phyloP scores from a whole-genome alignment of 2,888 invertebrate species.

The Oeneis ivallda region DNA sequence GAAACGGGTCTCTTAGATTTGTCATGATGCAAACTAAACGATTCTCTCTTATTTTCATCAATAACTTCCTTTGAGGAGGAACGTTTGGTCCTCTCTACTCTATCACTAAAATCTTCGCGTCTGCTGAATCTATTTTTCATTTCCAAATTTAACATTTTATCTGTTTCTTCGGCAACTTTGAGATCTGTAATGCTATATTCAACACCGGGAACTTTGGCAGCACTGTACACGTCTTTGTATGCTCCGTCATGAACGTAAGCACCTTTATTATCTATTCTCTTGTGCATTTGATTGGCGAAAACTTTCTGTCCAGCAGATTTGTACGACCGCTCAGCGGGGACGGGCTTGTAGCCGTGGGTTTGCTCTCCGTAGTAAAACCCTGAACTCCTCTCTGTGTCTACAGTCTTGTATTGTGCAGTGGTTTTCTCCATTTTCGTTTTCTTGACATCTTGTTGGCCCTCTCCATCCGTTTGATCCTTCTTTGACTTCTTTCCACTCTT shows the following conservation, averaged over 20 bases:
- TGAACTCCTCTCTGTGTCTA: conserved; percentile 58
- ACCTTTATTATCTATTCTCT: conserved; percentile 77
- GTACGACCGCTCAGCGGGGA: conserved; percentile 70
- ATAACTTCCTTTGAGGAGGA: conserved; percentile 67
- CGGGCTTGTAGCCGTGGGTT: conserved; percentile 63
- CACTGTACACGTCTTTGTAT: conserved; percentile 75
- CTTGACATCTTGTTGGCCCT: conserved; percentile 66
- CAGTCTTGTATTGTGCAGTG: conserved; percentile 62
- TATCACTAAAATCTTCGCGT: conserved; percentile 68
- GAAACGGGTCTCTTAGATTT: conserved; percentile 67
- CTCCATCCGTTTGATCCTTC: conserved; percentile 74
- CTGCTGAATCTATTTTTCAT: conserved; percentile 68
- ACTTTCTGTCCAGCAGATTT: conserved; percentile 75
- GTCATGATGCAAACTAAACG: conserved; percentile 63
- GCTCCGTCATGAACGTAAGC: conserved; percentile 76
- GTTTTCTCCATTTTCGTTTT: conserved; percentile 67
- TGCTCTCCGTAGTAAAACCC: conserved; percentile 51
- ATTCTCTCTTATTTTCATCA: conserved; percentile 65
- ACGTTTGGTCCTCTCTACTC: conserved; percentile 53
- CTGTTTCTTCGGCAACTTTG: conserved; percentile 77
- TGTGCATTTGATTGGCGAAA: conserved; percentile 77
- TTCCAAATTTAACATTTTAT: conserved; percentile 71
- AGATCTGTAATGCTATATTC: conserved; percentile 77
- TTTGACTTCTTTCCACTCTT: conserved; percentile 88
- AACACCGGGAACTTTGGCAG: conserved; percentile 71